Percentiles rank a stretch among this genome's conserved stretches.
phyloP scores from a whole-genome alignment of 2,797 vertebrate genomes.

The Emys orbicularis region DNA sequence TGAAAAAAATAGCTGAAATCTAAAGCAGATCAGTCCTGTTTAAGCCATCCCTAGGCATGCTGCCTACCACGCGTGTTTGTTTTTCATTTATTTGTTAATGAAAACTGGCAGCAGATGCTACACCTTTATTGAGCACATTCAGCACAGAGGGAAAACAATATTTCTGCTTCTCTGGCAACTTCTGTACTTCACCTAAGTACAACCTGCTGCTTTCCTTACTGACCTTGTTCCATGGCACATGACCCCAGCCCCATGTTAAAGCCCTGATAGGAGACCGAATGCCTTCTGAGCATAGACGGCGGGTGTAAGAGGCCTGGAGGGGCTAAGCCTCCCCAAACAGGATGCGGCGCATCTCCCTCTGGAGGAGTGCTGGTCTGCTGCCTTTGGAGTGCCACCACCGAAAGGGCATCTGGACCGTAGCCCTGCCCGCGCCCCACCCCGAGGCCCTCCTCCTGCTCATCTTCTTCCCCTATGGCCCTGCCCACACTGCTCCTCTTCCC shows the following conservation, averaged over 20 bases:
- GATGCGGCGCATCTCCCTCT: too few relatives aligned
- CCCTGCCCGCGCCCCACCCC: too few relatives aligned
- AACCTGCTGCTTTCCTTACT: conserved; percentile 43
- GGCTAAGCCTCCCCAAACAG: too few relatives aligned
- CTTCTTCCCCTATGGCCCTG: too few relatives aligned
- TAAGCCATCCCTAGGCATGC: conserved; percentile 80
- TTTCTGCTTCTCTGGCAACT: conserved; percentile 66
- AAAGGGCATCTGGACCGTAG: too few relatives aligned
- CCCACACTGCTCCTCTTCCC: too few relatives aligned
- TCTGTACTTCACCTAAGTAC: conserved; percentile 43
- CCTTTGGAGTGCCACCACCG: too few relatives aligned
- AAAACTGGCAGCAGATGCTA: conserved; percentile 76
- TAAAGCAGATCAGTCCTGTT: conserved; percentile 83
- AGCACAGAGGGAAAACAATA: conserved; percentile 69
- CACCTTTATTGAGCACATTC: conserved; percentile 70
- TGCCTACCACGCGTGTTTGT: conserved; percentile 75
- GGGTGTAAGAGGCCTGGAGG: too few relatives aligned
- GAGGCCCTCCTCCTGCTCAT: too few relatives aligned
- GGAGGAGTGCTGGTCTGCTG: too few relatives aligned
- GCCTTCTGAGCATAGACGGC: background rate
- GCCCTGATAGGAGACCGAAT: background rate
- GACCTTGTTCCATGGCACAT: background rate
- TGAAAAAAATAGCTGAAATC: conserved; percentile 80
- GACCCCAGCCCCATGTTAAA: background rate
- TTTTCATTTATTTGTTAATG: conserved; percentile 82